These are phyloP conservation scores for Tetramorium parvispinum DNA, from an alignment of 1,140 invertebrate species.

Conservation along the genomic window DNA sequence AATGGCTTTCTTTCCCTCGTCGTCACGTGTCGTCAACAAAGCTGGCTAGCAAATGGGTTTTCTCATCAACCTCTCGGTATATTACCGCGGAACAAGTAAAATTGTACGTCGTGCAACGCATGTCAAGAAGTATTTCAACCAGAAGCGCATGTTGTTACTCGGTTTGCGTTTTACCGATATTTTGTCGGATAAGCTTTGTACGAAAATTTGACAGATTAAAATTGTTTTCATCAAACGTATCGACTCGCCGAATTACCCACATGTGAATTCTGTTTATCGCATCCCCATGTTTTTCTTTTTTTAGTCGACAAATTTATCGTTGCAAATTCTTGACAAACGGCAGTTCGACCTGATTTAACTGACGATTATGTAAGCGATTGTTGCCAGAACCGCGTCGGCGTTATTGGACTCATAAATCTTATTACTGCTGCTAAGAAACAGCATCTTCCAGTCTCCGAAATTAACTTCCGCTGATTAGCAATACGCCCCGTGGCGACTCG, in stretches of 20 bases:
- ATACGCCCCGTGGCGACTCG: not conserved
- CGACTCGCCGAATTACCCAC: not conserved
- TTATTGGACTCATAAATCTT: conserved; percentile 33
- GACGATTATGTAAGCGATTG: conserved; percentile 1
- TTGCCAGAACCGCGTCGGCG: not conserved
- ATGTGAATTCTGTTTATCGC: not conserved
- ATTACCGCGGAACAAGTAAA: not conserved
- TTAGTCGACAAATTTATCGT: conserved; percentile 14
- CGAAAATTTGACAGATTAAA: not conserved
- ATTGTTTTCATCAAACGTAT: not conserved
- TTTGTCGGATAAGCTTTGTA: not conserved
- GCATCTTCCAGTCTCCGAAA: not conserved
- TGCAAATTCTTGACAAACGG: conserved; percentile 6
- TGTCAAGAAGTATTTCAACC: not conserved
- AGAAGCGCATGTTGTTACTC: not conserved
- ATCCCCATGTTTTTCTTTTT: not conserved
- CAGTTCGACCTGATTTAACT: conserved; percentile 4
- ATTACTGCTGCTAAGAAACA: conserved; percentile 20
- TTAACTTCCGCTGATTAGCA: conserved; percentile 33
- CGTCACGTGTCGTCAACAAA: conserved; percentile 9
- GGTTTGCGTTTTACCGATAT: not conserved
- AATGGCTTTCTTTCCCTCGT: conserved; percentile 22
- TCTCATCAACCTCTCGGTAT: not conserved
- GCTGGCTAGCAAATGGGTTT: conserved; percentile 5
- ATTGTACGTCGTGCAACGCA: not conserved